Conservation (phyloP, 2,888 invertebrate species). For the Odontocerum albicorne region DNA sequence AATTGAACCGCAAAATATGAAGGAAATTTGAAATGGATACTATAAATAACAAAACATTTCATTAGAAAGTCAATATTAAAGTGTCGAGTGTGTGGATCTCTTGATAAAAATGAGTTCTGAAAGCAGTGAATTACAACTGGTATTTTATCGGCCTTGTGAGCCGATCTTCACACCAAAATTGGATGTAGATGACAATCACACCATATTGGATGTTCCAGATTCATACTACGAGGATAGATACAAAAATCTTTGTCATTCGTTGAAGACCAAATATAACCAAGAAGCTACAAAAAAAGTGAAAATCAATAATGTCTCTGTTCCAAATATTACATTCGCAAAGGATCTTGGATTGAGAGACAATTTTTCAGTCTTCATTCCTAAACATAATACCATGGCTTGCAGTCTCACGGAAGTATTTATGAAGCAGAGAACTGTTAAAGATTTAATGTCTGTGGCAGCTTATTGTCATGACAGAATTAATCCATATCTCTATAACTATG, state of each 20-base stretch:
- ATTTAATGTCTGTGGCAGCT: constrained; percentile 66
- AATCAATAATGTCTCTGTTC: constrained; percentile 63
- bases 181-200: constrained; percentile 47
- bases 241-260: constrained; percentile 42
- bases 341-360: constrained; percentile 63
- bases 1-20: too few relatives aligned
- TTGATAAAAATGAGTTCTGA: too few relatives aligned
- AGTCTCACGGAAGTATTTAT: constrained; percentile 69
- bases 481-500: constrained; percentile 75
- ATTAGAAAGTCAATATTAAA: too few relatives aligned
- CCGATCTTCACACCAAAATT: constrained; percentile 67
- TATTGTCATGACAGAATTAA: constrained; percentile 72
- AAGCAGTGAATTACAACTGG: too few relatives aligned
- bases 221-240: constrained; percentile 51
- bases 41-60: too few relatives aligned
- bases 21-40: too few relatives aligned
- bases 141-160: constrained; percentile 67
- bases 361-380: constrained; percentile 72
- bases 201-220: constrained; percentile 58
- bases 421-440: constrained; percentile 69
- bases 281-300: constrained; percentile 55
- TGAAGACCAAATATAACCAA: constrained; percentile 61
- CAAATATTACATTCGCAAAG: constrained; percentile 64
- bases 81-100: too few relatives aligned
- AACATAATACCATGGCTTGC: constrained; percentile 65